Evolutionary conservation across 2,113 vertebrate species (phyloP).

Genomic region (Lepidothrix coronata): DNA sequence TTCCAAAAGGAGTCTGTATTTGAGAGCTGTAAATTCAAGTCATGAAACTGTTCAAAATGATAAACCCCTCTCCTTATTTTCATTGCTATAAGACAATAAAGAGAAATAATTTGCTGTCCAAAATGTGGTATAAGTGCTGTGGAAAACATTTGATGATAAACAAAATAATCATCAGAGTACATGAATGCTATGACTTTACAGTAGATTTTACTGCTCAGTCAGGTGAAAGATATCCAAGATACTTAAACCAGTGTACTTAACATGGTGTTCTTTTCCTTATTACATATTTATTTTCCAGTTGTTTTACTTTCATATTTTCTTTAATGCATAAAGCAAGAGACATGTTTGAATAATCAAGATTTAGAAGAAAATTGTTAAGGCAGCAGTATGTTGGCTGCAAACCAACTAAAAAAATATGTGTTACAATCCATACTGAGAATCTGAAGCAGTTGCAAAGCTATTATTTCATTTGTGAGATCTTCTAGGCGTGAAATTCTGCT

Average conservation of each 20-base stretch:
- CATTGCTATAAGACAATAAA: not conserved
- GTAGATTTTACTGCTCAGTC: not conserved
- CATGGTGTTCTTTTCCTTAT: not conserved
- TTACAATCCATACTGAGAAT: slow-evolving; percentile 15
- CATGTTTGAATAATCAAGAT: slow-evolving; percentile 4
- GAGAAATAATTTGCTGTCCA: not conserved
- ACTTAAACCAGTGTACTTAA: not conserved
- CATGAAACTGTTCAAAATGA: not conserved
- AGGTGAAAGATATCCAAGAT: not conserved
- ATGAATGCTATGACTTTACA: not conserved
- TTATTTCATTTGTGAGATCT: not conserved
- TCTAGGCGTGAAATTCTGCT: slow-evolving; percentile 29
- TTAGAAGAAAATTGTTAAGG: slow-evolving; percentile 23
- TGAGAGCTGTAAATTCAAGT: not conserved
- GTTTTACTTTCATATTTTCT: slow-evolving; percentile 4
- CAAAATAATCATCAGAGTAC: not conserved
- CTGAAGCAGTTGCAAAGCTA: slow-evolving; percentile 18
- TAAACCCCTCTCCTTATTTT: not conserved
- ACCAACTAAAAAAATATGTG: not conserved
- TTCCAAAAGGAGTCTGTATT: not conserved
- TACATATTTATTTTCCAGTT: not conserved
- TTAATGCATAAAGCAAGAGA: not conserved
- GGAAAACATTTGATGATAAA: not conserved
- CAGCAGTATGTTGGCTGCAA: slow-evolving; percentile 37
- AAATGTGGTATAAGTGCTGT: not conserved